Evolutionary conservation across 1,140 invertebrate genomes (phyloP), one percentile per base, ranked within the genome.

Genomic region (Maconellicoccus hirsutus): DNA sequence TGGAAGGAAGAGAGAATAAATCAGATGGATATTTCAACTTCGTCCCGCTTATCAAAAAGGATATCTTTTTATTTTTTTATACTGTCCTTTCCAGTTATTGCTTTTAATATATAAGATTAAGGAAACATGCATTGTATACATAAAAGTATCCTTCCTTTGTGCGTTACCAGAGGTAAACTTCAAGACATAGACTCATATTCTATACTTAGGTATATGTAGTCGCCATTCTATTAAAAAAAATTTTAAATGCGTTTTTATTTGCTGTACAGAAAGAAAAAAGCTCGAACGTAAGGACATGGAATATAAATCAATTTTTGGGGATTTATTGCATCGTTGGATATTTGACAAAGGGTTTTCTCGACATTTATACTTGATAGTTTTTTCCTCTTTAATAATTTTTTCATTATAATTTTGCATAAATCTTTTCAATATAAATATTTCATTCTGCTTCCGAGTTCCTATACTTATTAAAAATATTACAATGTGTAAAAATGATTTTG

Each of bases 51-150:
- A 66, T 66, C 61, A 66, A 66, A 59, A 26, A 16, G 61, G 25
- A 25, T 66, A 25, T 66, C 25, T 66, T 19, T 66, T 66, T 66
- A 23, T 66, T 66, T 66, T 26, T 66, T 25, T 26, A 26, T 66
- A 25, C 61, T 66, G 61, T 66, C 61, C 61, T 66, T 66, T 66
- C 61, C 61, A 66, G 61, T 66, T 66, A 66, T 66, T 66, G 61
- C 61, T 66, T 66, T 66, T 66, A 66, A 66, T 66, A 66, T 66
- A 66, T 66, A 66, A 66, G 61, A 66, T 66, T 66, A 66, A 66
- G 61, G 61, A 25, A 52, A 66, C 61, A 66, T 66, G 61, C 61
- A 66, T 66, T 66, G 61, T 66, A 66, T 66, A 66, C 61, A 4
- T 66, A 66, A 66, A 66, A 23, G 25, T 66, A 66, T 66, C 61